Percentiles rank a stretch among this genome's conserved stretches.
phyloP scores from a whole-genome alignment of 2,888 invertebrate genomes.

The Tryphoninae sp. region DNA sequence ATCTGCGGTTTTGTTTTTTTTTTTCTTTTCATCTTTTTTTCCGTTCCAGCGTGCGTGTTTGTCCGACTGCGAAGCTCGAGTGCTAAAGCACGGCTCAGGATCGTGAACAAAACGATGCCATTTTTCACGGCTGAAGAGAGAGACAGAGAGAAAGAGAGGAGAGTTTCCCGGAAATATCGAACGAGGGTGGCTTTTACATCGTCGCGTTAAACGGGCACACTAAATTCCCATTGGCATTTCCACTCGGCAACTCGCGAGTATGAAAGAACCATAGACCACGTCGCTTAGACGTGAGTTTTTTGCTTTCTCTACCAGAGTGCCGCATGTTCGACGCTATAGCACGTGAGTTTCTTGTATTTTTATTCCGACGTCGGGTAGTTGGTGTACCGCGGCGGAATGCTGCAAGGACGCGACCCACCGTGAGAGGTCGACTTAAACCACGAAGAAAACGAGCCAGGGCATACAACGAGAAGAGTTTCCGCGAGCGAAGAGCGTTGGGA shows the following conservation, averaged over 20 bases:
- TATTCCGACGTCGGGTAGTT: background rate
- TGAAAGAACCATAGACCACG: no score
- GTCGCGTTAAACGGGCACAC: background rate
- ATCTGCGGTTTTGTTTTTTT: conserved; percentile 3
- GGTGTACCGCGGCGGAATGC: background rate
- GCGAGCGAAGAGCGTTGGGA: background rate
- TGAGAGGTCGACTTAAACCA: conserved; percentile 29
- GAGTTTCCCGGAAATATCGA: background rate
- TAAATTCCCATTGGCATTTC: conserved; percentile 14
- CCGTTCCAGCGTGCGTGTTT: background rate
- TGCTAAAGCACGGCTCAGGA: background rate
- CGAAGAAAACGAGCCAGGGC: conserved; percentile 19
- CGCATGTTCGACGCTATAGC: background rate
- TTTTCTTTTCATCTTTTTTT: background rate
- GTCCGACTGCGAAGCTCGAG: background rate
- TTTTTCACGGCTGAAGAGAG: background rate
- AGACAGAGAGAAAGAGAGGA: background rate
- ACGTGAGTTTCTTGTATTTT: conserved; percentile 12
- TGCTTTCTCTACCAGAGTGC: no score
- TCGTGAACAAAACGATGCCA: conserved; percentile 9
- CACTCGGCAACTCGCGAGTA: conserved; percentile 16
- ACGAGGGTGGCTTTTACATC: background rate
- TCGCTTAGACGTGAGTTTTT: no score
- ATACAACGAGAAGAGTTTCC: background rate
- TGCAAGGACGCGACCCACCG: background rate